These are phyloP conservation scores for Mactra quadrangularis DNA, from an alignment of 1,140 invertebrate species.

Conservation along the genomic window DNA sequence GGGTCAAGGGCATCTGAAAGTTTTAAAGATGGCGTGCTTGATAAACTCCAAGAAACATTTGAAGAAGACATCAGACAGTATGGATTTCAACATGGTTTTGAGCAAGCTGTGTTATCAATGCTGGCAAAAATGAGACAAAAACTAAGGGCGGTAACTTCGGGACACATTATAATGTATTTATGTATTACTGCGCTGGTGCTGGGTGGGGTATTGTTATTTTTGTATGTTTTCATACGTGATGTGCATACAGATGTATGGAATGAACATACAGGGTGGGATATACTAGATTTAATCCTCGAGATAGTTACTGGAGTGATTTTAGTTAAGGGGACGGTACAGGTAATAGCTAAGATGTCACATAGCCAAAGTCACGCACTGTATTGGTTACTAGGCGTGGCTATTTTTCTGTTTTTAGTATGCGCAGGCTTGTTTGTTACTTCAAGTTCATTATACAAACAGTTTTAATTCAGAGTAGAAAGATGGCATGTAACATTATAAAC, in stretches of 20 bases:
- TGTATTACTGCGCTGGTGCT: background rate
- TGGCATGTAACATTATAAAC: no score
- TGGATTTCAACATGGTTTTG: background rate
- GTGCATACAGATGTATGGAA: conserved; percentile 29
- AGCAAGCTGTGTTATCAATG: conserved; percentile 3
- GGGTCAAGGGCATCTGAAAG: conserved; percentile 17
- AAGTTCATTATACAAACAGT: no score
- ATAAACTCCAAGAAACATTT: conserved; percentile 16
- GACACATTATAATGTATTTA: background rate
- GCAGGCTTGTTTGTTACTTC: background rate
- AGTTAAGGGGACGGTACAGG: background rate
- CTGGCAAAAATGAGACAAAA: background rate
- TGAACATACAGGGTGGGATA: background rate
- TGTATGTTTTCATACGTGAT: conserved; percentile 17
- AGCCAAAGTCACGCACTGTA: background rate
- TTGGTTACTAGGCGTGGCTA: background rate
- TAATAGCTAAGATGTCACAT: conserved; percentile 10
- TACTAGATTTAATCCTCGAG: background rate
- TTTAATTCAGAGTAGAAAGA: no score
- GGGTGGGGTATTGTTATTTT: background rate
- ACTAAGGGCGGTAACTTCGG: conserved; percentile 12
- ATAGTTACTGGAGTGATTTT: conserved; percentile 10
- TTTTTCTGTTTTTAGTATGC: background rate
- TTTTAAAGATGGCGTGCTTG: background rate
- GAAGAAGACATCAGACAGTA: background rate